Percentiles rank a stretch among this genome's conserved stretches.
These are phyloP conservation scores for Gymnobelideus leadbeateri DNA, from an alignment of 2,113 vertebrate genomes.

Conservation along the genomic window DNA sequence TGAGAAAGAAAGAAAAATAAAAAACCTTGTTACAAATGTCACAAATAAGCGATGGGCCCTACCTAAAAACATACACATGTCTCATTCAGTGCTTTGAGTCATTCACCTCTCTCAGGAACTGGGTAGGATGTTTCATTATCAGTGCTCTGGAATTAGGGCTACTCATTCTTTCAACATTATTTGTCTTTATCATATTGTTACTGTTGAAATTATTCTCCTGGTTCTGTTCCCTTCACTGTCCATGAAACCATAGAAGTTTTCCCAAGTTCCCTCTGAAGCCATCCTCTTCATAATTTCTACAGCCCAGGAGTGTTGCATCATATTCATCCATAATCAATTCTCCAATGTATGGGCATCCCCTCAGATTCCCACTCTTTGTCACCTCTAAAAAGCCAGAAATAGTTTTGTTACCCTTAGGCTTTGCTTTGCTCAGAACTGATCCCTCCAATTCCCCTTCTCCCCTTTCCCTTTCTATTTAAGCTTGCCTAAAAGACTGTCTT, in stretches of 20 bases:
- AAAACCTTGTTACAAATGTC: background rate
- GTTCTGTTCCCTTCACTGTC: background rate
- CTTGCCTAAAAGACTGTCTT: too few relatives aligned
- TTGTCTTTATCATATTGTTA: background rate
- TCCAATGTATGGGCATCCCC: background rate
- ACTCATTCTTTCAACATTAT: background rate
- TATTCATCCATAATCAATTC: background rate
- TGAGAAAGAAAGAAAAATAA: background rate
- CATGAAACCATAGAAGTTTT: background rate
- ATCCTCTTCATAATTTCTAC: background rate
- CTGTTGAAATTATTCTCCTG: background rate
- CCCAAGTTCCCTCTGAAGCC: background rate
- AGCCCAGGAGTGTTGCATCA: background rate
- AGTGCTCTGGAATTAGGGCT: background rate
- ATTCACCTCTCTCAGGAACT: background rate
- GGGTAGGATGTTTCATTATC: background rate
- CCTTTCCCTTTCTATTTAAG: background rate
- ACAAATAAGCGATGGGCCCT: background rate
- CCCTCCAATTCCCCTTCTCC: background rate
- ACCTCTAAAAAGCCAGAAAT: background rate
- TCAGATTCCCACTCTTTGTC: background rate
- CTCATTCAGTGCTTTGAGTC: background rate
- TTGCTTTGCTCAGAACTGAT: background rate
- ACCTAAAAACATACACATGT: background rate
- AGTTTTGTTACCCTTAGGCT: background rate